Evolutionary conservation across 2,797 vertebrate genomes (phyloP).

Genomic region (Chromobotia macracanthus): DNA sequence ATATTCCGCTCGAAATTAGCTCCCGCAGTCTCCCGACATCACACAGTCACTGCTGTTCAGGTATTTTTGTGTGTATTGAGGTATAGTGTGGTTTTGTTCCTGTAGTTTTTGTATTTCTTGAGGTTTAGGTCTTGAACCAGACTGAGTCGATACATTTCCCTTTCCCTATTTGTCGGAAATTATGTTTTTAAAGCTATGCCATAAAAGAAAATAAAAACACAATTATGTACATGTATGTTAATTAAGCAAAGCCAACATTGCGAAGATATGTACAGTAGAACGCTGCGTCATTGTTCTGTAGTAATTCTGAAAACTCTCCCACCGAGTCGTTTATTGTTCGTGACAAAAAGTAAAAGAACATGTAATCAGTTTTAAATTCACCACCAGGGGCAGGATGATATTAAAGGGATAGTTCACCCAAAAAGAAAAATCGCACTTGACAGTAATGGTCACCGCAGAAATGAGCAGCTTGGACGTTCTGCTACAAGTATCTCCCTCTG

Average conservation of each 20-base stretch:
- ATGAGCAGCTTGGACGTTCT: background rate
- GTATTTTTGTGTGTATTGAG: constrained; percentile 78
- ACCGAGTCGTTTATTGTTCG: constrained; percentile 8
- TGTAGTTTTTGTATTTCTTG: constrained; percentile 65
- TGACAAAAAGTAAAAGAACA: constrained; percentile 3
- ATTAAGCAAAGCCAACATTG: constrained; percentile 54
- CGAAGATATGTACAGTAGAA: constrained; percentile 65
- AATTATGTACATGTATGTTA: constrained; percentile 52
- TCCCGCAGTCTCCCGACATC: constrained; percentile 76
- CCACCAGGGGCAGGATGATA: constrained; percentile 62
- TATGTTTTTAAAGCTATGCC: constrained; percentile 69
- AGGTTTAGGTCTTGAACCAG: constrained; percentile 62
- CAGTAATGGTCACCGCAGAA: constrained; percentile 1
- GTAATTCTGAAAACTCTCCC: constrained; percentile 41
- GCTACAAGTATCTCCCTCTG: no score
- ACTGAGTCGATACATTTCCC: constrained; percentile 61
- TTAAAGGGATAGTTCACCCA: background rate
- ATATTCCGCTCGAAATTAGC: constrained; percentile 51
- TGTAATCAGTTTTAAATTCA: constrained; percentile 27
- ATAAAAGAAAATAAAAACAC: constrained; percentile 60
- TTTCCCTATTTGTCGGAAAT: constrained; percentile 57
- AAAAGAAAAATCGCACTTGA: background rate
- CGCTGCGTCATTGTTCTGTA: constrained; percentile 55
- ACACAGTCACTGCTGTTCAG: constrained; percentile 64
- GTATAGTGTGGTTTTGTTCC: constrained; percentile 82